These are phyloP conservation scores for Apotomis turbidana DNA, from an alignment of 2,888 invertebrate genomes.

Conservation along the genomic window DNA sequence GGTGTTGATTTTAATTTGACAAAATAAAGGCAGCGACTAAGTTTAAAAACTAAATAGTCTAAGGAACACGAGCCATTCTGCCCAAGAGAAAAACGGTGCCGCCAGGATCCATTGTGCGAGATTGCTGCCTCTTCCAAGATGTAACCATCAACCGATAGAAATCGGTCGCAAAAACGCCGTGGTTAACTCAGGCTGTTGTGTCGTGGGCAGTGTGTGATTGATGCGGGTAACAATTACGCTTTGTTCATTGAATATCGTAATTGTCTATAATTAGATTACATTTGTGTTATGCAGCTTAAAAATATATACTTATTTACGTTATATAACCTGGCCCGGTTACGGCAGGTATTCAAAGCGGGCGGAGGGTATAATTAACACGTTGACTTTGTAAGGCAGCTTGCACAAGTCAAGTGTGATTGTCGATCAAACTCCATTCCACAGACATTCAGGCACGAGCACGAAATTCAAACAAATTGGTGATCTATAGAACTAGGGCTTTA, in stretches of 20 bases:
- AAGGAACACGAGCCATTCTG: too few relatives aligned
- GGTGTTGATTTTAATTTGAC: too few relatives aligned
- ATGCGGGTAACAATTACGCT: slow-evolving; percentile 26
- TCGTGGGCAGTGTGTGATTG: slow-evolving; percentile 9
- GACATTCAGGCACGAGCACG: not conserved
- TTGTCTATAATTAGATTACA: slow-evolving; percentile 37
- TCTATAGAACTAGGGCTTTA: slow-evolving; percentile 10
- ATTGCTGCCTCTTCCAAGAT: not conserved
- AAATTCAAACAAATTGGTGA: not conserved
- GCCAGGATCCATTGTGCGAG: not conserved
- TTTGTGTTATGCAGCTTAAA: slow-evolving; percentile 28
- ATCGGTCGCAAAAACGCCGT: not conserved
- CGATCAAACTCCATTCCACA: slow-evolving; percentile 4
- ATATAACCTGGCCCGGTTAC: slow-evolving; percentile 29
- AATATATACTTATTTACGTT: slow-evolving; percentile 19
- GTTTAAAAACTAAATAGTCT: too few relatives aligned
- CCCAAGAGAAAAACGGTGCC: too few relatives aligned
- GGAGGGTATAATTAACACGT: slow-evolving; percentile 23
- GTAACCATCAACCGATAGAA: not conserved
- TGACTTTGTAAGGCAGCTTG: slow-evolving; percentile 30
- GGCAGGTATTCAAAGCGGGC: slow-evolving; percentile 12
- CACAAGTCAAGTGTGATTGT: slow-evolving; percentile 23
- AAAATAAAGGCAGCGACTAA: too few relatives aligned
- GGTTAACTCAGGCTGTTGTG: not conserved
- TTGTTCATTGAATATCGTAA: slow-evolving; percentile 35